Conservation (phyloP, 2,113 vertebrate species). For the Neotoma lepida region DNA sequence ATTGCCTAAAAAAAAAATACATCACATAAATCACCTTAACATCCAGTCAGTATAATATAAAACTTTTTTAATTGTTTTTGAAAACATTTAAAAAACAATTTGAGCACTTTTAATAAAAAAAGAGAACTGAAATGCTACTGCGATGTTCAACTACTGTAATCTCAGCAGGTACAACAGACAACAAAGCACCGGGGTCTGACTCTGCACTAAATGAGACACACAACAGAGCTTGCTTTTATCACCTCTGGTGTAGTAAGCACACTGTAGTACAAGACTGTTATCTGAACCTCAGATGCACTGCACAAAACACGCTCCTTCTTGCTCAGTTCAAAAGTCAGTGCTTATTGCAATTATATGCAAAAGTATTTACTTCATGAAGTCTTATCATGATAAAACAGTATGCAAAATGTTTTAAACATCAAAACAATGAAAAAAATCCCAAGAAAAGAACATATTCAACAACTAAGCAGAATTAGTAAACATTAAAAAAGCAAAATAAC, state of each 20-base stretch:
- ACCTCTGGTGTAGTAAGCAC: constrained; percentile 90
- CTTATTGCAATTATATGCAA: constrained; percentile 93
- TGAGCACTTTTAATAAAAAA: constrained; percentile 96
- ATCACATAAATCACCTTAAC: constrained; percentile 68
- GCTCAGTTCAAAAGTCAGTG: constrained; percentile 91
- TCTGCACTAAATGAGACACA: constrained; percentile 91
- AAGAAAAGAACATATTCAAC: constrained; percentile 91
- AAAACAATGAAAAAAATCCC: constrained; percentile 88
- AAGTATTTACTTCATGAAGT: constrained; percentile 90
- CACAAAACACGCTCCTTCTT: constrained; percentile 90
- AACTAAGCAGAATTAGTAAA: constrained; percentile 96
- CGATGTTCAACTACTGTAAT: constrained; percentile 98
- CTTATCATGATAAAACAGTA: constrained; percentile 91
- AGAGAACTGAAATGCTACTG: constrained; percentile 93
- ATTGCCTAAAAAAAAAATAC: neutral
- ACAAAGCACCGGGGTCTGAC: constrained; percentile 88
- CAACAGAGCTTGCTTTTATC: constrained; percentile 86
- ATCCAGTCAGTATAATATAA: constrained; percentile 88
- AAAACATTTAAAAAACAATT: constrained; percentile 98
- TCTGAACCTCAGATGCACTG: constrained; percentile 93
- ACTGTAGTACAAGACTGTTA: constrained; percentile 90
- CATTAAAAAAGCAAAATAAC: constrained; percentile 90
- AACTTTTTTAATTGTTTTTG: constrained; percentile 98
- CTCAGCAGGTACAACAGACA: constrained; percentile 95
- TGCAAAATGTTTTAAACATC: constrained; percentile 89